Evolutionary conservation across 2,113 vertebrate genomes (phyloP).

Genomic region (Thamnophis sirtalis): DNA sequence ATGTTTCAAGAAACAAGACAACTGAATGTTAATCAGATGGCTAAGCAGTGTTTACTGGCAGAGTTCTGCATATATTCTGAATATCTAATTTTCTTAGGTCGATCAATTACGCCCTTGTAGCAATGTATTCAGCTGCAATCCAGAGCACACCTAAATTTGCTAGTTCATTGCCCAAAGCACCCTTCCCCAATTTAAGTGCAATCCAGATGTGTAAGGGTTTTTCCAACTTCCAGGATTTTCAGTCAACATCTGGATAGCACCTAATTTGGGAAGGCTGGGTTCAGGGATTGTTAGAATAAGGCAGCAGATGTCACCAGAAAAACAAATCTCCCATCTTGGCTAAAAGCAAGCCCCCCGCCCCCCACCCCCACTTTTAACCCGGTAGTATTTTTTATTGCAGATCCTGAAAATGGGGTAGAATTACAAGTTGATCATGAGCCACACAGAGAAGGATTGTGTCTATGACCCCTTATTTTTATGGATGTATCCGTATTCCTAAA

Average conservation of each 20-base stretch:
- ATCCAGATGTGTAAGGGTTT: neutral
- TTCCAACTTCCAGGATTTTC: neutral
- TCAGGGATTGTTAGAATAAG: neutral
- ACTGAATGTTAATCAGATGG: neutral
- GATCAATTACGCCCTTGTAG: neutral
- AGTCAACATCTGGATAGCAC: neutral
- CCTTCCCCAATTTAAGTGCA: neutral
- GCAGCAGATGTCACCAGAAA: neutral
- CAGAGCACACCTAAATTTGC: neutral
- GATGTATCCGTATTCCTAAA: neutral
- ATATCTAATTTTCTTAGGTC: neutral
- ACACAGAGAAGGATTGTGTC: neutral
- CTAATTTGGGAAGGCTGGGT: neutral
- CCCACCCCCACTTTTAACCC: no score
- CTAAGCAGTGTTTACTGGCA: neutral
- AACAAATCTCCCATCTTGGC: neutral
- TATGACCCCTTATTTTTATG: neutral
- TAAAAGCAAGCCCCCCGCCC: neutral
- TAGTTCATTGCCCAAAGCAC: neutral
- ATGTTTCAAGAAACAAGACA: neutral
- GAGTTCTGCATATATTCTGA: neutral
- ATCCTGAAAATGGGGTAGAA: neutral
- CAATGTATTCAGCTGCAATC: neutral
- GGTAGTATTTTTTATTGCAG: neutral
- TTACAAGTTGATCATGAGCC: neutral